Evolutionary conservation across 2,888 invertebrate species (phyloP).

Genomic region (Drosophila pullipes): DNA sequence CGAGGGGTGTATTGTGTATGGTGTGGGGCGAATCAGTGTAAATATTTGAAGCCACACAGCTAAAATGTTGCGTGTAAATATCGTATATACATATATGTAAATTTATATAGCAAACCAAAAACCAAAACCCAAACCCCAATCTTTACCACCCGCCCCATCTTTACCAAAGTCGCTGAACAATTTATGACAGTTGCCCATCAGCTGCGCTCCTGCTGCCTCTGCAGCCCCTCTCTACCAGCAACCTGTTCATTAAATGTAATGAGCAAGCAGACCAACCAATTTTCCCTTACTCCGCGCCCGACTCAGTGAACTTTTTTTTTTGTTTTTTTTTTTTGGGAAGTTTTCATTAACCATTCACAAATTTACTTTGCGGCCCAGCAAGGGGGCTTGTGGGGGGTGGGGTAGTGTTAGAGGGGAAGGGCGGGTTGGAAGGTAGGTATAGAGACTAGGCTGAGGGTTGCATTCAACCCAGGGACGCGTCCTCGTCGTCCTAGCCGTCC

Average conservation of each 20-base stretch:
- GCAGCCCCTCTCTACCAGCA: constrained; percentile 14
- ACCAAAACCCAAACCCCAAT: background rate
- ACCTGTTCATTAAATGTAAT: constrained; percentile 77
- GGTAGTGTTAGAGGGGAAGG: background rate
- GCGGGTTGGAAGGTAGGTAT: background rate
- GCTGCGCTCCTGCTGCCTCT: constrained; percentile 23
- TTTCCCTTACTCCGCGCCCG: constrained; percentile 7
- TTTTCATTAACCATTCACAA: constrained; percentile 83
- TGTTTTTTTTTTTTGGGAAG: constrained; percentile 50
- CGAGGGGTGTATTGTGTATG: background rate
- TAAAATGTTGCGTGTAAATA: constrained; percentile 81
- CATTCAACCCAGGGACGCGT: constrained; percentile 47
- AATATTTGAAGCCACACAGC: constrained; percentile 74
- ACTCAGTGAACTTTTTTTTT: constrained; percentile 29
- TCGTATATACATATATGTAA: constrained; percentile 78
- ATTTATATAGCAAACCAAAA: constrained; percentile 63
- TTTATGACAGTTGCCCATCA: constrained; percentile 77
- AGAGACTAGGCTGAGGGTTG: constrained; percentile 14
- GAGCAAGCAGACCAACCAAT: constrained; percentile 59
- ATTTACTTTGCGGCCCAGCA: constrained; percentile 77
- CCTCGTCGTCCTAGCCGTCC: constrained; percentile 38
- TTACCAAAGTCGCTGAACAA: constrained; percentile 41
- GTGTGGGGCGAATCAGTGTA: constrained; percentile 67
- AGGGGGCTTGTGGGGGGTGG: background rate
- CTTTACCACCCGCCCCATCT: background rate